Evolutionary conservation across 2,113 vertebrate genomes (phyloP).

Genomic region (Pelodiscus sinensis): DNA sequence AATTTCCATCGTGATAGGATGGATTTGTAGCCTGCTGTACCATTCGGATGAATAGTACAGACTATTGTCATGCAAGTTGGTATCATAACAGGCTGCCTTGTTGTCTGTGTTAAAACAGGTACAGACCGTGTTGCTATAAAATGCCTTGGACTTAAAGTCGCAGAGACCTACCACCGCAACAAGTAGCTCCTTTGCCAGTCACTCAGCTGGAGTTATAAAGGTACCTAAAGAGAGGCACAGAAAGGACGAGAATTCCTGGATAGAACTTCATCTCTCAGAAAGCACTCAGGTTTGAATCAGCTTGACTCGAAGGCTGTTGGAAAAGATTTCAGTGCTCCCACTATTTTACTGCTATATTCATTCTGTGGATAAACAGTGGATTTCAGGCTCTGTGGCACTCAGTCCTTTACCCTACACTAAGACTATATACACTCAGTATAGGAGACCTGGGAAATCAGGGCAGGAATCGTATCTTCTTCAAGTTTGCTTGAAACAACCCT

Average conservation of each 20-base stretch:
- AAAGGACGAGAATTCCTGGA: not conserved
- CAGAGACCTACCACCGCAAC: not conserved
- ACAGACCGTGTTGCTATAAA: constrained; percentile 2
- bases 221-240: not conserved
- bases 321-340: not conserved
- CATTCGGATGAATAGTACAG: constrained; percentile 7
- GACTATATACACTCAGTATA: not conserved
- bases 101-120: constrained; percentile 51
- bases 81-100: not conserved
- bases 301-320: not conserved
- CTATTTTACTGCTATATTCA: not conserved
- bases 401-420: not conserved
- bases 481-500: not conserved
- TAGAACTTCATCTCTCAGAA: not conserved
- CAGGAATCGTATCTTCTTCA: not conserved
- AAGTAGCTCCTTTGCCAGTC: not conserved
- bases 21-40: not conserved
- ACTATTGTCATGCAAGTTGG: not conserved
- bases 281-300: not conserved
- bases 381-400: not conserved
- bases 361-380: not conserved
- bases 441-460: not conserved
- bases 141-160: not conserved
- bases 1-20: not conserved
- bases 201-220: not conserved